Conservation (phyloP, 2,797 vertebrate genomes). For the Selene dorsalis region DNA sequence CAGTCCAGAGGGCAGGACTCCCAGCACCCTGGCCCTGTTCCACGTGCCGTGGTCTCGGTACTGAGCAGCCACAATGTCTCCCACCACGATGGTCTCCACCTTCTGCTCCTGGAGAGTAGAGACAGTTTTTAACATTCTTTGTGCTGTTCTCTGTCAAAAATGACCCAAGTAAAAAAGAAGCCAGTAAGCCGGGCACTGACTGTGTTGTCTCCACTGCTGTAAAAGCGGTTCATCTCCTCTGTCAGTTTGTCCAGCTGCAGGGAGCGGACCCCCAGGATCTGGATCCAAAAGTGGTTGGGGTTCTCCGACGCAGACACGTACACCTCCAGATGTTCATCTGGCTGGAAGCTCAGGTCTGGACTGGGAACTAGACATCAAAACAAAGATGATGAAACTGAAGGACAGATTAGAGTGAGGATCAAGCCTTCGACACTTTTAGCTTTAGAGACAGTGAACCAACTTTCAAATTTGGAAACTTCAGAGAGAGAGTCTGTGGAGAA, state of each 20-base stretch:
- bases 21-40: slow-evolving; percentile 90
- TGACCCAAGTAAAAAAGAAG: no score
- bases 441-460: slow-evolving; percentile 73
- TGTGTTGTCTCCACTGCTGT: slow-evolving; percentile 60
- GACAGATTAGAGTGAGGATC: neutral
- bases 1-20: slow-evolving; percentile 81
- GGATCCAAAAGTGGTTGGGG: slow-evolving; percentile 95
- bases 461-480: slow-evolving; percentile 88
- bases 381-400: neutral
- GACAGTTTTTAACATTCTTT: no score
- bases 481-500: slow-evolving; percentile 66
- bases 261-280: slow-evolving; percentile 90
- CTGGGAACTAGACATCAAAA: slow-evolving; percentile 85
- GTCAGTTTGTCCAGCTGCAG: slow-evolving; percentile 91
- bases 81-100: slow-evolving; percentile 79
- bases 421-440: no score
- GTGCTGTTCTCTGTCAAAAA: no score
- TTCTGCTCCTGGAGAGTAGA: slow-evolving; percentile 79
- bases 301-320: slow-evolving; percentile 90
- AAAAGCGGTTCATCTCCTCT: slow-evolving; percentile 89
- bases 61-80: slow-evolving; percentile 91
- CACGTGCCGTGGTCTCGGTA: slow-evolving; percentile 82
- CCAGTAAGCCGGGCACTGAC: slow-evolving; percentile 67
- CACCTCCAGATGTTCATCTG: slow-evolving; percentile 91
- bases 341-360: slow-evolving; percentile 91